phyloP scores from a whole-genome alignment of 1,140 invertebrate genomes.

The Medauroidea extradentata region DNA sequence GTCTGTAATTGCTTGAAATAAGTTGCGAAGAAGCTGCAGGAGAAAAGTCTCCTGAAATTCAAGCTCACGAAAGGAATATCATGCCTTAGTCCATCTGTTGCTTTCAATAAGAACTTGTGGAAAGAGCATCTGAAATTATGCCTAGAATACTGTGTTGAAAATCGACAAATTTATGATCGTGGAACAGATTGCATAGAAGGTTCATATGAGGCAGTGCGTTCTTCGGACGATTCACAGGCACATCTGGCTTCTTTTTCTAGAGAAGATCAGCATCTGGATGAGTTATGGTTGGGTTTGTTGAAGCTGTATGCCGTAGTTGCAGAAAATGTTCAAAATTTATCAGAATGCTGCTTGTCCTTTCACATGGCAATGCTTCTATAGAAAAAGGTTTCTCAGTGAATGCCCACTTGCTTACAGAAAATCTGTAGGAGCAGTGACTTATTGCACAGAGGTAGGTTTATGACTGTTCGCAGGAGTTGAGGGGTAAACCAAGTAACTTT shows the following conservation, averaged over 20 bases:
- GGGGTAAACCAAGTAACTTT: slow-evolving; percentile 3
- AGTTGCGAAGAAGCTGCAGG: background rate
- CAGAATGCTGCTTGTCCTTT: slow-evolving; percentile 5
- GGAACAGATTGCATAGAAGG: too few relatives aligned
- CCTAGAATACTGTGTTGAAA: too few relatives aligned
- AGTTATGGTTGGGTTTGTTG: too few relatives aligned
- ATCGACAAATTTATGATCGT: too few relatives aligned
- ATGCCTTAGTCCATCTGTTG: slow-evolving; percentile 7
- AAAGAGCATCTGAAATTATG: too few relatives aligned
- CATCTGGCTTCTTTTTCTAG: too few relatives aligned
- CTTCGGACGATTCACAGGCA: too few relatives aligned
- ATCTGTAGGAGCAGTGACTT: slow-evolving; percentile 21
- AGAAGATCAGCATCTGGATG: too few relatives aligned
- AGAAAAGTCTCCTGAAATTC: slow-evolving; percentile 5
- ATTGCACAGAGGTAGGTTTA: slow-evolving; percentile 21
- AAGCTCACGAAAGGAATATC: slow-evolving; percentile 1
- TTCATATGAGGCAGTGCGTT: too few relatives aligned
- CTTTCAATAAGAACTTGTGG: background rate
- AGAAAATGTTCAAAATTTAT: background rate
- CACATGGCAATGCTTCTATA: slow-evolving; percentile 20
- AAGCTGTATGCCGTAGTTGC: too few relatives aligned
- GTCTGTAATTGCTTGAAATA: too few relatives aligned
- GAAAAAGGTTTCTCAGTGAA: slow-evolving; percentile 27
- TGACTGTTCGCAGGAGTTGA: slow-evolving; percentile 3
- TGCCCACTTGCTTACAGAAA: slow-evolving; percentile 22